Base-by-base conservation (phyloP, 2,888 invertebrate genomes). In the Yponomeuta evonymella region DNA sequence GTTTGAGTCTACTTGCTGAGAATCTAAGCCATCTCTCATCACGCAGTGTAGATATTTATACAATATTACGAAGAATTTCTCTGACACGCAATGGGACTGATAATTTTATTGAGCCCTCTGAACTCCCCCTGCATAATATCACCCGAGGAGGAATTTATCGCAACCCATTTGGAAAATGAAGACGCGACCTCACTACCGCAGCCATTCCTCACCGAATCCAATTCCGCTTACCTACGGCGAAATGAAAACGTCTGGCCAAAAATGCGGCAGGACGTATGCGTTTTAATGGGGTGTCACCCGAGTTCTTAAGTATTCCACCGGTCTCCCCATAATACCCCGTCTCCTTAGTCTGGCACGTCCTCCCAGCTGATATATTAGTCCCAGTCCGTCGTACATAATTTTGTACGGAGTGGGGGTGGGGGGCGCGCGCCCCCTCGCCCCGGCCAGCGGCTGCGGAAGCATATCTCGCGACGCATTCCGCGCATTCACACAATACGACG, bases 331-430 rank as follows among this genome's bases (percentile, higher is more conserved):
- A 92, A 91, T 92, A 88, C 92, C 88, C 88, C 85, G 89, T 88
- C 91, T 90, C 90, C 91, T 90, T 90, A 90, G 90, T 88, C 89
- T 89, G 88, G 89, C 90, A 90, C 91, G 91, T 90, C 90, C 91
- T 89, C 91, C 91, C 90, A 88, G 83, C 51, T 91, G 90, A 92
- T 92, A 92, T 92, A 92, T 92, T 89, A 87, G 88, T 92, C 92
- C 92, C 92, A 90, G 92, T 89, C 88, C 92, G 91, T 92, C 92
- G 92, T 92, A 92, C 92, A 92, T 92, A 92, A 92, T 92, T 92
- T 92, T 91, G 91, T 85, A 83, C 72, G 72, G 72, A 71, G 72
- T 70, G 73, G 69, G 70, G 71, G 69, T 30, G 89, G 83, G 89
- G 87, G 88, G 85, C 85, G 75, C 76, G 81, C 85, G 76, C 85